Base-by-base conservation (phyloP, 2,113 vertebrate species). In the Nesogale talazaci region DNA sequence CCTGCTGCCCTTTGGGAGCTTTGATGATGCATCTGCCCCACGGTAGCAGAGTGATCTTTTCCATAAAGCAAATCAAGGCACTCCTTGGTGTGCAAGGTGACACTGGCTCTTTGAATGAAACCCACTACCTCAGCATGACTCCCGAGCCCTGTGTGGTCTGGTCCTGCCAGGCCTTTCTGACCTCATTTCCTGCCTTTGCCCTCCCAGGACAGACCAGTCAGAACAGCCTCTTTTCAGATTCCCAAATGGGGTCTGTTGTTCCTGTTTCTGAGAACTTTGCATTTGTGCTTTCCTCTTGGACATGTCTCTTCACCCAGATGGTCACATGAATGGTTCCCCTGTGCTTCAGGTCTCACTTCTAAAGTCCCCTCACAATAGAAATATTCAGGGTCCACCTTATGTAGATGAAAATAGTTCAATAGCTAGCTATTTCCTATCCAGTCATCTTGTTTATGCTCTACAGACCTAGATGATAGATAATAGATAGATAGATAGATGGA, bases 181-280 rank as follows among this genome's bases (percentile, higher is more conserved):
- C 34, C 23, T 20, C 3, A 6, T 38, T 8, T 76, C 11, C 3
- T 25, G 11, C 19, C 2, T 5, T 0, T 2, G 4, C 12, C n/a
- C 17, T 22, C 22, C 17, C 0, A 1, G 29, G 14, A 57, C 8
- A 1, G 29, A 9, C 9, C 2, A 29, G 14, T n/a, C 63, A 12
- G 0, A 0, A 4, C 0, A 4, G 70, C 17, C 27, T 38, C 61
- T 42, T 6, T 3, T 23, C 16, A 61, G 3, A 65, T 40, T 25
- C 52, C 36, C 20, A 1, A 2, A n/a, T 19, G 34, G 65, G 12
- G 46, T 34, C 12, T 2, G 15, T 83, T 9, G 52, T 29, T 67
- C 3, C 27, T 57, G 16, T 38, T 22, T 56, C 22, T 27, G 61
- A 65, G 34, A 40, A 6, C 38, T 59, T 56, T 52, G 74, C 8